A percentile compares a stretch with the other conserved stretches of the same genome.
Conservation (phyloP, 2,113 vertebrate genomes). For the Astur gentilis region DNA sequence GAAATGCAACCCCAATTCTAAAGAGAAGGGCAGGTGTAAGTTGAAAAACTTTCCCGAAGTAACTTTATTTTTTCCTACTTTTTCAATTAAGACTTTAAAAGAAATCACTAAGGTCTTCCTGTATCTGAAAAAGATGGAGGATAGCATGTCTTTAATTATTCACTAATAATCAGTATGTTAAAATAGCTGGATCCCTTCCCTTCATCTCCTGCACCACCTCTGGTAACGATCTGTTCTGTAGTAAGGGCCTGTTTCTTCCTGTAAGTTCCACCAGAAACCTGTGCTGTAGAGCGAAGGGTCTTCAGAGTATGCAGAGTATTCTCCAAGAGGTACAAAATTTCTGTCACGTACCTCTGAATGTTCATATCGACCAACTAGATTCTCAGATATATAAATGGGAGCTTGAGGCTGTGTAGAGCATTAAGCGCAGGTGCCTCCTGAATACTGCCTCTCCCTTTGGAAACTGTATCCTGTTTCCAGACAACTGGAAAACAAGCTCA, state of each 20-base stretch:
- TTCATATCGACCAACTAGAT: background rate
- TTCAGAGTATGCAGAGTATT: background rate
- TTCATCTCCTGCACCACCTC: background rate
- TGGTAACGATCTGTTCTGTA: background rate
- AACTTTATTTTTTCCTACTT: background rate
- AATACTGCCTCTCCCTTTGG: background rate
- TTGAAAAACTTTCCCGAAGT: background rate
- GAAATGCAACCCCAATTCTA: background rate
- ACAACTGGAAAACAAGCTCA: background rate
- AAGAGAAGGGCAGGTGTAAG: background rate
- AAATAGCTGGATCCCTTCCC: background rate
- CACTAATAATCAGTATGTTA: background rate
- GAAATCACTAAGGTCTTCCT: background rate
- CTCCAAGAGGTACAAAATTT: background rate
- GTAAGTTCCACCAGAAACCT: background rate
- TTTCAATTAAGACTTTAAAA: background rate
- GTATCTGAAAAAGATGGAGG: background rate
- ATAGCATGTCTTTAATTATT: background rate
- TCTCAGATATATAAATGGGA: background rate
- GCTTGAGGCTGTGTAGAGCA: background rate
- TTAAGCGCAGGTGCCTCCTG: conserved; percentile 9
- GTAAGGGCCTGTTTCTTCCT: background rate
- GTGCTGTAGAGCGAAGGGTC: background rate
- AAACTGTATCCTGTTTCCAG: background rate
- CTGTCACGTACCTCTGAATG: background rate